Conservation (phyloP, 1,140 invertebrate species). For the Papilio glaucus region DNA sequence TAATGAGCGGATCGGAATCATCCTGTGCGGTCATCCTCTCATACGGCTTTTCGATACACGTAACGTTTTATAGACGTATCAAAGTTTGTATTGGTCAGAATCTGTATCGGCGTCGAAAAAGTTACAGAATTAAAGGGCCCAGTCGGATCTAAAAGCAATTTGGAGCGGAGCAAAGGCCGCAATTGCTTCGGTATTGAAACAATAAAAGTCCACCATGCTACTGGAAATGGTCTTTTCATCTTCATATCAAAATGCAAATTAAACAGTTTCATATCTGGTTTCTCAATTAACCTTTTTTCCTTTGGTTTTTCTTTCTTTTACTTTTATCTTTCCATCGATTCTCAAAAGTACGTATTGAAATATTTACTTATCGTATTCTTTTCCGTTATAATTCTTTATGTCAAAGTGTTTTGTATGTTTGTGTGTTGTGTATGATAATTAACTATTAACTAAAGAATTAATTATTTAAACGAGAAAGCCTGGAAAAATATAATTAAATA, state of each 20-base stretch:
- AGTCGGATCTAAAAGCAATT: constrained; percentile 33
- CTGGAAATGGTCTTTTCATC: background rate
- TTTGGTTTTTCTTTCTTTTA: background rate
- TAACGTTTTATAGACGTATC: constrained; percentile 22
- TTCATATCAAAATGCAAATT: background rate
- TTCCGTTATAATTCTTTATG: no score
- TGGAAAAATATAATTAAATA: no score
- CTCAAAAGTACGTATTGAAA: background rate
- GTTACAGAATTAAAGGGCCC: constrained; percentile 30
- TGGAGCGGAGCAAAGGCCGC: constrained; percentile 22
- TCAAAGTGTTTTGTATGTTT: no score
- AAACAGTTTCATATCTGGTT: background rate
- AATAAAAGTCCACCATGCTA: constrained; percentile 14
- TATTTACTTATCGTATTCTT: no score
- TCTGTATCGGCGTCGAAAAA: constrained; percentile 21
- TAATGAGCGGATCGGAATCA: constrained; percentile 3
- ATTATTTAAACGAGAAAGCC: no score
- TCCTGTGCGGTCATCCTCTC: background rate
- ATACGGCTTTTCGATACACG: constrained; percentile 18
- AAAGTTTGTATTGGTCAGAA: constrained; percentile 13
- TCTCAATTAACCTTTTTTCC: constrained; percentile 1
- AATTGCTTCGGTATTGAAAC: constrained; percentile 13
- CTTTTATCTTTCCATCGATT: background rate
- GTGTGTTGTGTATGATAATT: no score
- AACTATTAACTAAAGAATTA: no score